These are phyloP conservation scores for Mormyrops boulengeri DNA, from an alignment of 2,797 vertebrate species.

Conservation along the genomic window DNA sequence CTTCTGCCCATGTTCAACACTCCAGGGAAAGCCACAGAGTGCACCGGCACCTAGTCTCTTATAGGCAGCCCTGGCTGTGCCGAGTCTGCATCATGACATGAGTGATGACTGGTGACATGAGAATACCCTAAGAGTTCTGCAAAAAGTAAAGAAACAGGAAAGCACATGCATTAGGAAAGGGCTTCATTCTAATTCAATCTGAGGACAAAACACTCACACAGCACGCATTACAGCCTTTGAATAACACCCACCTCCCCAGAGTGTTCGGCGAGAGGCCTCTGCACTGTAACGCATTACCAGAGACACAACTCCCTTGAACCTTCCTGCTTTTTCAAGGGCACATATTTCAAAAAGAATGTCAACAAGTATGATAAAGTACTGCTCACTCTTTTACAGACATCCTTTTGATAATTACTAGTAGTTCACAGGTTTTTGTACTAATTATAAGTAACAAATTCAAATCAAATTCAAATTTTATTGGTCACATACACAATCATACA, in stretches of 20 bases:
- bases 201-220: constrained; percentile 18
- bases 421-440: background rate
- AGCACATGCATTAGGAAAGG: constrained; percentile 14
- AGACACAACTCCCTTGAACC: constrained; percentile 23
- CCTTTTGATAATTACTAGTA: background rate
- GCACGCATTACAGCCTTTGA: constrained; percentile 38
- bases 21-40: background rate
- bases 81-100: background rate
- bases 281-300: constrained; percentile 28
- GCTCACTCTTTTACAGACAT: background rate
- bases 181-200: constrained; percentile 33
- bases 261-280: constrained; percentile 31
- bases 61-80: background rate
- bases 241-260: constrained; percentile 33
- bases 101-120: background rate
- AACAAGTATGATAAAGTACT: background rate
- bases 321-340: constrained; percentile 14
- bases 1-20: background rate
- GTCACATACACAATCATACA: too few relatives aligned
- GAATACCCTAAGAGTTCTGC: background rate
- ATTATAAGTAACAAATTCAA: background rate
- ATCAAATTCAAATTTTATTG: background rate
- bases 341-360: background rate
- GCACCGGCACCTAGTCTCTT: background rate
- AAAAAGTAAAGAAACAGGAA: constrained; percentile 5